Base-by-base conservation (phyloP, 1,140 invertebrate species). In the Drosophila repletoides region DNA sequence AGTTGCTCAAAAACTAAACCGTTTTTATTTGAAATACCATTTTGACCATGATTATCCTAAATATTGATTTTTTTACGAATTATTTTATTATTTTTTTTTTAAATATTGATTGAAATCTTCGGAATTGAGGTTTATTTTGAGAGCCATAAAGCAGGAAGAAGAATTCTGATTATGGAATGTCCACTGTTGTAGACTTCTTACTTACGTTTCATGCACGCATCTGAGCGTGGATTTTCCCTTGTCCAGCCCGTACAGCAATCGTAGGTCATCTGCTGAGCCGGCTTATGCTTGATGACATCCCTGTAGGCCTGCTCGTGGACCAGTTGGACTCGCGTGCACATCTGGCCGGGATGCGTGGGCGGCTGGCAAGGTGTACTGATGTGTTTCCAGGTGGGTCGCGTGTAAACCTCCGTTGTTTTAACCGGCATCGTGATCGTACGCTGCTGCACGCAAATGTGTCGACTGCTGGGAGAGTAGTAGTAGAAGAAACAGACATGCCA, bases 131-230 rank as follows among this genome's bases (percentile, higher is more conserved):
- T 17, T n/a, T 15, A 34, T 40, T 15, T 24, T 10, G 0, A 10
- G 9, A 26, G n/a, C n/a, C n/a, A n/a, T n/a, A n/a, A n/a, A n/a
- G n/a, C n/a, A n/a, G n/a, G n/a, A n/a, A n/a, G n/a, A n/a, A n/a
- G n/a, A n/a, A n/a, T n/a, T n/a, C n/a, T n/a, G n/a, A n/a, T n/a
- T n/a, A n/a, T n/a, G n/a, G n/a, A n/a, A n/a, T n/a, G n/a, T n/a
- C n/a, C n/a, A n/a, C n/a, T n/a, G n/a, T n/a, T n/a, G n/a, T n/a
- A n/a, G n/a, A 10, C 6, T 6, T n/a, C 2, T 12, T 12, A 91
- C 92, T 93, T 88, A 94, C 93, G 92, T 92, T 93, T 93, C 73
- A 92, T 93, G 71, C 93, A 94, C 17, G 92, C 93, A 56, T 92
- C 92, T 65, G 92, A 91, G 22, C 91, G 88, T 45, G 91, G 91